phyloP scores from a whole-genome alignment of 2,888 invertebrate species.

The Drosophila mimetica region DNA sequence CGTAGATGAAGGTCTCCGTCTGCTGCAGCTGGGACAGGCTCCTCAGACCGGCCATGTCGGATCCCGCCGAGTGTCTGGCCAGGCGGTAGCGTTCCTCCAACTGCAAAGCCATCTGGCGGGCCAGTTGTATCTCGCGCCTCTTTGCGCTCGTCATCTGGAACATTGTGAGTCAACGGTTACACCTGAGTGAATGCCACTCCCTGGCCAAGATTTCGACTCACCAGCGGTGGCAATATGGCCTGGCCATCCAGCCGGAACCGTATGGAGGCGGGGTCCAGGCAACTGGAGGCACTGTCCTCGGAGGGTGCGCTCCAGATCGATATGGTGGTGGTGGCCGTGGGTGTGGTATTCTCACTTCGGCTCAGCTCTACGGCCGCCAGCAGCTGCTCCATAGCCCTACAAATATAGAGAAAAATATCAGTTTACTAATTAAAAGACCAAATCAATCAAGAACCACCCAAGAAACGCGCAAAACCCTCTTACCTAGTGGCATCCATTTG shows the following conservation, averaged over 20 bases:
- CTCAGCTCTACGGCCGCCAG: slow-evolving; percentile 49
- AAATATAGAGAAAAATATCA: background rate
- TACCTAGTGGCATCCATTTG: slow-evolving; percentile 18
- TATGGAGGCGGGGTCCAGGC: slow-evolving; percentile 44
- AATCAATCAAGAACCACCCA: background rate
- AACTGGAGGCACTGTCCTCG: slow-evolving; percentile 7
- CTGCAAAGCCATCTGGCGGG: slow-evolving; percentile 71
- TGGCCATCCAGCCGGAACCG: slow-evolving; percentile 83
- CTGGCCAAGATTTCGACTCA: slow-evolving; percentile 55
- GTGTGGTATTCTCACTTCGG: slow-evolving; percentile 1
- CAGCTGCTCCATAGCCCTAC: slow-evolving; percentile 53
- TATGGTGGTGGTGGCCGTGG: slow-evolving; percentile 14
- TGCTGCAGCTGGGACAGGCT: slow-evolving; percentile 70
- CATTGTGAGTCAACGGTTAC: slow-evolving; percentile 16
- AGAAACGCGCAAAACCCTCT: background rate
- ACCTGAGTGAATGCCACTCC: slow-evolving; percentile 49
- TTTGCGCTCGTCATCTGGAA: slow-evolving; percentile 81
- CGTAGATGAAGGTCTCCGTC: slow-evolving; percentile 81
- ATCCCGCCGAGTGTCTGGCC: slow-evolving; percentile 12
- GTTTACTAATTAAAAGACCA: background rate
- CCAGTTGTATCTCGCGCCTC: slow-evolving; percentile 70
- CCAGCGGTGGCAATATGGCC: slow-evolving; percentile 83
- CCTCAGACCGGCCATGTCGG: slow-evolving; percentile 29
- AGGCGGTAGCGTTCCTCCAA: slow-evolving; percentile 65
- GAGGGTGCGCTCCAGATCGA: slow-evolving; percentile 5